A percentile compares a stretch with the other conserved stretches of the same genome.
Conservation (phyloP, 2,113 vertebrate genomes). For the Tetrax tetrax region DNA sequence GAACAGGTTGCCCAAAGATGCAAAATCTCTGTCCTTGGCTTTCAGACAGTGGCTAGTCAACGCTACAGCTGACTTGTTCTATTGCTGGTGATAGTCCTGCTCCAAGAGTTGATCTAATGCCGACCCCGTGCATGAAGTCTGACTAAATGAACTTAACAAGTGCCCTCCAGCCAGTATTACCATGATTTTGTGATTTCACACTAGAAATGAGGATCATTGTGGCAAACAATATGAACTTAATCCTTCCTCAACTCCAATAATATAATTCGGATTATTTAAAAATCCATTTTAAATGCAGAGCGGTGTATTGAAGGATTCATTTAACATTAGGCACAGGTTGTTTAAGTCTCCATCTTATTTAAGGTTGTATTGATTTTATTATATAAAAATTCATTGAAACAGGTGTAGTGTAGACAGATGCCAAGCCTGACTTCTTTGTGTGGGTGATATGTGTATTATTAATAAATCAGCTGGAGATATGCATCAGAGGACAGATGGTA, state of each 20-base stretch:
- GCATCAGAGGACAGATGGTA: not conserved
- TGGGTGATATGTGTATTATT: not conserved
- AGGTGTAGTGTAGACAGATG: not conserved
- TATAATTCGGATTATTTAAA: not conserved
- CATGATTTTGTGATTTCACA: not conserved
- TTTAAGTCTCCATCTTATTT: not conserved
- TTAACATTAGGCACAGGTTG: not conserved
- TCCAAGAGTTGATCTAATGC: not conserved
- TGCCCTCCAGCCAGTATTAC: not conserved
- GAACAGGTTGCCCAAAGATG: not conserved
- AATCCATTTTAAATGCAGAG: not conserved
- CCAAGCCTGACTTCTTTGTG: not conserved
- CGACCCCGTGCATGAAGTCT: fast-evolving
- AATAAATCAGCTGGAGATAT: not conserved
- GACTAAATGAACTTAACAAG: not conserved
- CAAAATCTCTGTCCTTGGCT: not conserved
- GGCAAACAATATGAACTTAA: not conserved
- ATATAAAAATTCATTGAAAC: not conserved
- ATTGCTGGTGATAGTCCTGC: not conserved
- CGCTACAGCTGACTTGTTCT: not conserved
- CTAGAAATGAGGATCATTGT: not conserved
- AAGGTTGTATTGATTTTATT: not conserved
- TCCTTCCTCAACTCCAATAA: not conserved
- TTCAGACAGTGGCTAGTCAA: not conserved
- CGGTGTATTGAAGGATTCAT: not conserved